These are phyloP conservation scores for Sitta carolinensis DNA, from an alignment of 2,797 vertebrate genomes.

Conservation along the genomic window DNA sequence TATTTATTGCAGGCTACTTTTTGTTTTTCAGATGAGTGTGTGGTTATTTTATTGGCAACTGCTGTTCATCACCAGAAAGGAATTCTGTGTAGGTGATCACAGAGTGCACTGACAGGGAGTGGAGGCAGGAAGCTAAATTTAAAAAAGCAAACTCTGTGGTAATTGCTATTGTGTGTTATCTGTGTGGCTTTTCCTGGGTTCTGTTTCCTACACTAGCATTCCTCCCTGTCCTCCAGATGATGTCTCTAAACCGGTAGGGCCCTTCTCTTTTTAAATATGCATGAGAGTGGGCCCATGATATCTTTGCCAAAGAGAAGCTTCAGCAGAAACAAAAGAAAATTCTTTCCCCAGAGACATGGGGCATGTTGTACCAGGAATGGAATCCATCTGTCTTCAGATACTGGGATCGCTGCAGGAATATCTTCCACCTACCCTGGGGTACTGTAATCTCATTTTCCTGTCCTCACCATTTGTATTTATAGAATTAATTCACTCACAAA, in stretches of 20 bases:
- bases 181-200: neutral
- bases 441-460: neutral
- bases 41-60: neutral
- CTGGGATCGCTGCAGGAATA: neutral
- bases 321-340: neutral
- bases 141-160: neutral
- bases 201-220: neutral
- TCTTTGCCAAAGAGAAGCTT: neutral
- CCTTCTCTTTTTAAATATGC: neutral
- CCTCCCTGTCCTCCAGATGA: neutral
- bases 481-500: neutral
- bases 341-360: neutral
- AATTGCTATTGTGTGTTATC: neutral
- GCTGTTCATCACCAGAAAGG: neutral
- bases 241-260: neutral
- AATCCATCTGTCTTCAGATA: neutral
- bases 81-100: neutral
- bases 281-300: neutral
- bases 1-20: neutral
- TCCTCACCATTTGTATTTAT: neutral
- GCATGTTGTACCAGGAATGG: neutral
- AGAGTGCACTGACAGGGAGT: accelerated
- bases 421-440: neutral
- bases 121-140: neutral
- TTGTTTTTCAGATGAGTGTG: neutral